phyloP scores from a whole-genome alignment of 2,797 vertebrate genomes.

The Tapirus indicus region DNA sequence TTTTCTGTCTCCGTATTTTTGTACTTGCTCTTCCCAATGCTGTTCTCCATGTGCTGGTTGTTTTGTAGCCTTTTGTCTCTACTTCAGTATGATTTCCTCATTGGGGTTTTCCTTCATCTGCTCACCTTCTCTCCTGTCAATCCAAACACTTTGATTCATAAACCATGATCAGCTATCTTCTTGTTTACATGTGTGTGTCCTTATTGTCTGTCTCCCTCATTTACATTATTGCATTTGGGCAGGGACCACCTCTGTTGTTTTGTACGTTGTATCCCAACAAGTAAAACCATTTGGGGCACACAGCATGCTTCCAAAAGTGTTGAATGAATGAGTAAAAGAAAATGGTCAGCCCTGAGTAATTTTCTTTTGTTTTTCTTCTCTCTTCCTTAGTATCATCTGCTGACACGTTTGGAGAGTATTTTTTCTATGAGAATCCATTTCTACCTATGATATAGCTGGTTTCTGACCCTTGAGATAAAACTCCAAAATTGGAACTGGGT shows the following conservation, averaged over 20 bases:
- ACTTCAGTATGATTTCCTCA: neutral
- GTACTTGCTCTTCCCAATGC: neutral
- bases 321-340: neutral
- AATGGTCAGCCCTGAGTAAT: neutral
- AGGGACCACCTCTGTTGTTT: neutral
- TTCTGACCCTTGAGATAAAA: conserved; percentile 76
- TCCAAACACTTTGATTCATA: neutral
- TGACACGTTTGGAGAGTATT: neutral
- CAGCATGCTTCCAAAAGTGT: neutral
- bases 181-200: neutral
- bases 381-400: conserved; percentile 12
- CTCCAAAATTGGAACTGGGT: conserved; percentile 42
- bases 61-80: neutral
- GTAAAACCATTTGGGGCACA: rapidly evolving
- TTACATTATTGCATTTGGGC: neutral
- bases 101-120: neutral
- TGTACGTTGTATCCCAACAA: neutral
- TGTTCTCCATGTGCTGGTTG: neutral
- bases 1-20: neutral
- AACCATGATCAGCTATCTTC: no score
- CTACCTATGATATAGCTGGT: conserved; percentile 48
- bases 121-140: neutral
- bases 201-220: neutral
- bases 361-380: conserved; percentile 25
- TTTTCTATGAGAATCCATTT: neutral